A percentile compares a stretch with the other conserved stretches of the same genome.
These are phyloP conservation scores for Mesodorylaimus sp. DNA, from an alignment of 2,888 invertebrate genomes.

Conservation along the genomic window DNA sequence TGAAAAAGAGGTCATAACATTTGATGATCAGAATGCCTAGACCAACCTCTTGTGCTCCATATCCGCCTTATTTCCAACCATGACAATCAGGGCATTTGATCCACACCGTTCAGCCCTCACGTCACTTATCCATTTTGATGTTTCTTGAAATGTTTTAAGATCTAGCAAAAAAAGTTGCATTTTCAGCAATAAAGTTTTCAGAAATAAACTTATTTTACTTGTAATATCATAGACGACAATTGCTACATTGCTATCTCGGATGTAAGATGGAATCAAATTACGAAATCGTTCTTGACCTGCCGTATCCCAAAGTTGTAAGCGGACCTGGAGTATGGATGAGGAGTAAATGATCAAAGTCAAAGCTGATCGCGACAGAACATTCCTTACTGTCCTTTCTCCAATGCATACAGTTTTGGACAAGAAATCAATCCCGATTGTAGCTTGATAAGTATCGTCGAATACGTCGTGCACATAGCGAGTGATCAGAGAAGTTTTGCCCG, in stretches of 20 bases:
- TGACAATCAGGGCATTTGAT: neutral
- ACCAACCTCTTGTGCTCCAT: neutral
- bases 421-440: conserved; percentile 4
- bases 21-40: too few species aligned
- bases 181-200: too few species aligned
- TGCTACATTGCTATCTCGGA: conserved; percentile 1
- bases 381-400: neutral
- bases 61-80: conserved; percentile 4
- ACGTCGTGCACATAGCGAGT: neutral
- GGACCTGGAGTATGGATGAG: too few species aligned
- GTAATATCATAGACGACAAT: conserved; percentile 3
- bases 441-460: conserved; percentile 4
- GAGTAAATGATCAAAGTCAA: neutral
- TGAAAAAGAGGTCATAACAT: too few species aligned
- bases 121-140: conserved; percentile 2
- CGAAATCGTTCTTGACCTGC: conserved; percentile 6
- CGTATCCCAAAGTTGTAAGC: conserved; percentile 6
- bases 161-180: too few species aligned
- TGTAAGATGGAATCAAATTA: conserved; percentile 2
- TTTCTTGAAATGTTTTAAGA: neutral
- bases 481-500: conserved; percentile 3
- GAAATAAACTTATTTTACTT: too few species aligned
- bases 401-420: conserved; percentile 3
- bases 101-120: neutral
- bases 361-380: neutral